Conservation (phyloP, 2,113 vertebrate species). For the Lepidothrix coronata region DNA sequence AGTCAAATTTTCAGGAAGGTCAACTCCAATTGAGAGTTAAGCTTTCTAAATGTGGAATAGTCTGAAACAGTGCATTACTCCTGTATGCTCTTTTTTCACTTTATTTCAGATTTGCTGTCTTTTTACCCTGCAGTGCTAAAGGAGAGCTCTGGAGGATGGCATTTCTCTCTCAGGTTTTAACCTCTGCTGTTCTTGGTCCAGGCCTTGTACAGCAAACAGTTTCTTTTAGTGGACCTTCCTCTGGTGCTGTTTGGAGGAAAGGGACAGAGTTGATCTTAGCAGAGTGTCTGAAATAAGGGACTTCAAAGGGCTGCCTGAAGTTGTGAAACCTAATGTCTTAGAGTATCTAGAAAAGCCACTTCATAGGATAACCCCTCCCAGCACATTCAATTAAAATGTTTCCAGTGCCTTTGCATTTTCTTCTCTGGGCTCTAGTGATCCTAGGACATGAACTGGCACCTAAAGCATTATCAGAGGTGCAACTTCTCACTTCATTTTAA, state of each 20-base stretch:
- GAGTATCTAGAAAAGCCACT: background rate
- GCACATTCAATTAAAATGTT: background rate
- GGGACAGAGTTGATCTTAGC: background rate
- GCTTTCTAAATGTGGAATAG: background rate
- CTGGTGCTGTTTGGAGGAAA: background rate
- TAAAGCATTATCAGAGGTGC: background rate
- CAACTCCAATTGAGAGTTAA: background rate
- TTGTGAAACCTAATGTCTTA: background rate
- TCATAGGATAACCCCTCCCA: background rate
- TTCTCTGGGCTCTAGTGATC: background rate
- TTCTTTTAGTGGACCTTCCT: background rate
- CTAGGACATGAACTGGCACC: background rate
- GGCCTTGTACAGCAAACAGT: background rate
- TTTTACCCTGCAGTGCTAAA: background rate
- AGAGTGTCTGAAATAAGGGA: background rate
- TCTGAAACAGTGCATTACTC: background rate
- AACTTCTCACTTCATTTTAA: background rate
- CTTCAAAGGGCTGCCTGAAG: background rate
- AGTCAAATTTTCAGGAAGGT: background rate
- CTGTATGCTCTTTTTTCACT: background rate
- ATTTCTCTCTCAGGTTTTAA: background rate
- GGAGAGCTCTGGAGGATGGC: background rate
- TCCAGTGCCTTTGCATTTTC: background rate
- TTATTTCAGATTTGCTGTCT: background rate
- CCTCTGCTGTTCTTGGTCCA: background rate